Evolutionary conservation across 2,888 invertebrate genomes (phyloP), one percentile per base, ranked within the genome.

Genomic region (Sialis fuliginosa): DNA sequence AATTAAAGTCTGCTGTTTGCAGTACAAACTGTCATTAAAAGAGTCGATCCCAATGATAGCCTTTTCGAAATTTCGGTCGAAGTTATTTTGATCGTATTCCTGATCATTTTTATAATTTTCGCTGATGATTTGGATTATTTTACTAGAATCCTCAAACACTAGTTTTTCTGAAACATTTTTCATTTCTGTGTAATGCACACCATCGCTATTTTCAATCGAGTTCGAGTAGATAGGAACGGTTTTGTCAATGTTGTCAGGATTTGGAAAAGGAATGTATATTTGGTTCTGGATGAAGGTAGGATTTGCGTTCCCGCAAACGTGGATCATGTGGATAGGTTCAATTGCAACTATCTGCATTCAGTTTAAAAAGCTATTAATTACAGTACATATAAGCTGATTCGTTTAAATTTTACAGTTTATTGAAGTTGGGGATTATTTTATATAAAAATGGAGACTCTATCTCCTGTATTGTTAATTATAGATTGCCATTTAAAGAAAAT

Each of bases 31-130:
- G 7, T 40, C 44, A 32, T 41, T 34, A 4, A 44, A 41, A 30
- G 31, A 44, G 6, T 46, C 46, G 8, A 46, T 46, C 7, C 40
- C 42, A 30, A 37, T 32, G 12, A 50, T 48, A 10, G 48, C 48
- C 40, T 48, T 50, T 33, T 50, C 50, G 43, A 50, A 48, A 42
- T 46, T 50, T 31, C 44, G 13, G 48, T 50, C 50, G 12, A 48
- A 50, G 46, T 48, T 49, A 44, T 50, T 50, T 37, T 45, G 44
- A 4, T 22, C 22, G 4, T 22, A 22, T 4, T 22, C 22, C 22
- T 22, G 22, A 22, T 22, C 22, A 22, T 42, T 42, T 22, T 10
- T 31, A 42, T 30, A 31, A 8, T 32, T 6, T 31, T 42, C 42
- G 5, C 42, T 10, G 30, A 42, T 31, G 6, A 42, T 31, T 42